Evolutionary conservation across 2,888 invertebrate genomes (phyloP).

Genomic region (Tipula vernalis): DNA sequence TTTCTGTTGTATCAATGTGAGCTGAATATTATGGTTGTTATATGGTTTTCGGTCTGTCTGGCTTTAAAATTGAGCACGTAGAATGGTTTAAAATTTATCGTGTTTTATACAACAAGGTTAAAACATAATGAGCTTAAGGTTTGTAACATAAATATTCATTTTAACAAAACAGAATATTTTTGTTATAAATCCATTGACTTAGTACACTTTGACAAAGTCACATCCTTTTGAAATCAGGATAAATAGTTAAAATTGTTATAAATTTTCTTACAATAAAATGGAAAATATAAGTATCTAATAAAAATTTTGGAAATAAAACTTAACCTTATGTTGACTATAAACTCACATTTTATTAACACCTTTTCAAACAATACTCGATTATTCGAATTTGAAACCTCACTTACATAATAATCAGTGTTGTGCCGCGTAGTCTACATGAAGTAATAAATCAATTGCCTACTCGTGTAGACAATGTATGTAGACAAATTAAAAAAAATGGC

Average conservation of each 20-base stretch:
- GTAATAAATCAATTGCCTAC: too few relatives aligned
- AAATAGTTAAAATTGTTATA: background rate
- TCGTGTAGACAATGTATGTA: too few relatives aligned
- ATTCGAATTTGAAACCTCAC: too few relatives aligned
- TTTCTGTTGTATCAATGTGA: background rate
- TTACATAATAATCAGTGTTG: too few relatives aligned
- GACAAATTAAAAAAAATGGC: too few relatives aligned
- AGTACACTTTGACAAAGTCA: background rate
- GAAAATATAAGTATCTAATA: background rate
- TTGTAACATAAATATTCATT: background rate
- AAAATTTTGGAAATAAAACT: background rate
- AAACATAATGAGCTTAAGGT: background rate
- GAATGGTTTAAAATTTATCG: background rate
- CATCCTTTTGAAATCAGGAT: background rate
- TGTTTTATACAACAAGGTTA: background rate
- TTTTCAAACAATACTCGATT: background rate
- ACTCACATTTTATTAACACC: background rate
- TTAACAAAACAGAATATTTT: background rate
- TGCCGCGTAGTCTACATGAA: too few relatives aligned
- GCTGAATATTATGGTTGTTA: background rate
- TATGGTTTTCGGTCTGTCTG: background rate
- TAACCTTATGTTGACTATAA: background rate
- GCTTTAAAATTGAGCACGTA: background rate
- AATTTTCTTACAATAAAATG: background rate
- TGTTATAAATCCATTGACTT: background rate